These are phyloP conservation scores for Urosaurus nigricauda DNA, from an alignment of 2,797 vertebrate species.

Conservation along the genomic window DNA sequence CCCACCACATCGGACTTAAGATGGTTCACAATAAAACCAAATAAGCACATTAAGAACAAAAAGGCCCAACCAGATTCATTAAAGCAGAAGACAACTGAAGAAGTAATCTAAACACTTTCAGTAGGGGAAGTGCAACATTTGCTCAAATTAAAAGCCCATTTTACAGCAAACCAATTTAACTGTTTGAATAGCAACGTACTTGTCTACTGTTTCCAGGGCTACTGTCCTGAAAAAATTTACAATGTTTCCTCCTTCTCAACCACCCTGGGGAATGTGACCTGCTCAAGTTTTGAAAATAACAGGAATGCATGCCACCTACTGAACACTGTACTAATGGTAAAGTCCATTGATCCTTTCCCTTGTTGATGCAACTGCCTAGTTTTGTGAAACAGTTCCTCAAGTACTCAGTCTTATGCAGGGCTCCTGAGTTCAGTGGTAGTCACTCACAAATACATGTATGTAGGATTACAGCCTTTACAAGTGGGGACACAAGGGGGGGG, in stretches of 20 bases:
- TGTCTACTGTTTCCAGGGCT: neutral
- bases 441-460: too few species aligned
- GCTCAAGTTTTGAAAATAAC: neutral
- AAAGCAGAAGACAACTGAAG: too few species aligned
- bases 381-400: neutral
- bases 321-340: neutral
- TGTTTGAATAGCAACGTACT: neutral
- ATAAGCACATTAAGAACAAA: too few species aligned
- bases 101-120: too few species aligned
- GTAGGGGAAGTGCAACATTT: neutral
- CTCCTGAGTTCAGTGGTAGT: neutral
- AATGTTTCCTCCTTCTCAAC: neutral
- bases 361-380: neutral
- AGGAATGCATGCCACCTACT: neutral
- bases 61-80: too few species aligned
- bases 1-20: too few species aligned
- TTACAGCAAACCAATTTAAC: neutral
- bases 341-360: neutral
- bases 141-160: neutral
- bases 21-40: too few species aligned
- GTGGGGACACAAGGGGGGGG: too few species aligned
- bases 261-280: neutral
- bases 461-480: neutral
- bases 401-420: neutral
- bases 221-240: neutral